Evolutionary conservation across 2,797 vertebrate species (phyloP).

Genomic region (Pitangus sulphuratus): DNA sequence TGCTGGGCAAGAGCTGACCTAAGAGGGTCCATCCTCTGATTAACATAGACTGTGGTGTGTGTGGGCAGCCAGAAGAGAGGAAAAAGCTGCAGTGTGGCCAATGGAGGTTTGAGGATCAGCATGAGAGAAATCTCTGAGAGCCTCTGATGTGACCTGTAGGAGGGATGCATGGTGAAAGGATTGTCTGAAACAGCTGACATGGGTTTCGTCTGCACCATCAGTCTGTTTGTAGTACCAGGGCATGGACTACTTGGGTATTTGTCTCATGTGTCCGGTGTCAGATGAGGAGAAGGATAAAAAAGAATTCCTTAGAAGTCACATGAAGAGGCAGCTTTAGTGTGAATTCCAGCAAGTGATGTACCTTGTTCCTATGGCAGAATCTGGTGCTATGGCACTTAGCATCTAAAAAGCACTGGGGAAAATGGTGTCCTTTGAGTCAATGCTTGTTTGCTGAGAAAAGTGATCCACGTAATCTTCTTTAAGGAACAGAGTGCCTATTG

Average conservation of each 20-base stretch:
- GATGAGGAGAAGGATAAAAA: neutral
- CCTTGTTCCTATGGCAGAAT: neutral
- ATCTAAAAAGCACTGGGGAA: neutral
- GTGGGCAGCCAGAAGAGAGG: neutral
- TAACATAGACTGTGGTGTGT: accelerated
- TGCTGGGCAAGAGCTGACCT: neutral
- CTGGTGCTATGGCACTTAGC: neutral
- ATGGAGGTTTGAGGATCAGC: neutral
- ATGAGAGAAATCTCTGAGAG: neutral
- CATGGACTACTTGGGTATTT: neutral
- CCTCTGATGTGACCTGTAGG: neutral
- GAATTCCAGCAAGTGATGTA: neutral
- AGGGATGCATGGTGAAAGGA: neutral
- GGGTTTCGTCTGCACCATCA: neutral
- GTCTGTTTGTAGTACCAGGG: neutral
- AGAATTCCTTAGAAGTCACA: neutral
- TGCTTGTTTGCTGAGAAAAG: neutral
- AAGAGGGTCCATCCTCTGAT: neutral
- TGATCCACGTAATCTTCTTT: neutral
- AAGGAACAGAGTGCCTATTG: neutral
- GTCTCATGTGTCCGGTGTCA: neutral
- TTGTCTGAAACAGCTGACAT: accelerated
- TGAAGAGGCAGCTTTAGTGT: neutral
- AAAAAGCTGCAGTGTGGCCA: neutral
- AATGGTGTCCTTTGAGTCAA: neutral